Evolutionary conservation across 2,888 invertebrate genomes (phyloP).

Genomic region (Lasioglossum morio): DNA sequence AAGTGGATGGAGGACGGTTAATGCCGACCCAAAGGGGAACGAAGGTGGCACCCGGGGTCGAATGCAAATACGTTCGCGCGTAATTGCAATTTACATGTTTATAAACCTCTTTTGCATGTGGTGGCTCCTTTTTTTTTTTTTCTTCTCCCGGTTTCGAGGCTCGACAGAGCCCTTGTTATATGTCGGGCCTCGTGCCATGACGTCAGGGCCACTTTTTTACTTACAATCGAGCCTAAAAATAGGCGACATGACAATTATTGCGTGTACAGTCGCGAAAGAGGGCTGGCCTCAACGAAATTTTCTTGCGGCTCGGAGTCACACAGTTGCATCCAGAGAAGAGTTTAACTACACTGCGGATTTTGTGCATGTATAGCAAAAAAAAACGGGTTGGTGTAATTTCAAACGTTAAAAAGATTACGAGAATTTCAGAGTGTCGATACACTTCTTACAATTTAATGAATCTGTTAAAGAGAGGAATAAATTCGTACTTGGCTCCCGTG

Average conservation of each 20-base stretch:
- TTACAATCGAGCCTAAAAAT: slow-evolving; percentile 70
- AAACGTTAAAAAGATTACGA: no score
- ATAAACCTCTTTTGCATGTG: slow-evolving; percentile 64
- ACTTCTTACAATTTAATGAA: no score
- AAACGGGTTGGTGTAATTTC: no score
- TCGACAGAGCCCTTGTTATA: slow-evolving; percentile 40
- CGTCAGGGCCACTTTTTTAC: slow-evolving; percentile 44
- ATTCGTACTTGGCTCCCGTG: no score
- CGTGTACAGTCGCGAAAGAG: slow-evolving; percentile 1
- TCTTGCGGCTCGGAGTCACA: not conserved
- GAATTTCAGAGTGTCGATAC: no score
- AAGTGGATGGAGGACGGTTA: slow-evolving; percentile 22
- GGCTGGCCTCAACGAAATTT: not conserved
- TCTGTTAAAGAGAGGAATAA: no score
- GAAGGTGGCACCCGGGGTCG: slow-evolving; percentile 42
- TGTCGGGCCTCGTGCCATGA: slow-evolving; percentile 22
- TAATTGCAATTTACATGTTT: slow-evolving; percentile 68
- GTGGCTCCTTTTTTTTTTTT: slow-evolving; percentile 25
- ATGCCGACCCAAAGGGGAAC: slow-evolving; percentile 38
- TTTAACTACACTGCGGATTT: not conserved
- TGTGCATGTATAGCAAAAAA: no score
- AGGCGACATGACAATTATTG: slow-evolving; percentile 58
- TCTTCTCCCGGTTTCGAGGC: slow-evolving; percentile 26
- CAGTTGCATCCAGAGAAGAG: not conserved
- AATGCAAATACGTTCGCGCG: slow-evolving; percentile 62